Base-by-base conservation (phyloP, 2,797 vertebrate species). In the Sitta carolinensis region DNA sequence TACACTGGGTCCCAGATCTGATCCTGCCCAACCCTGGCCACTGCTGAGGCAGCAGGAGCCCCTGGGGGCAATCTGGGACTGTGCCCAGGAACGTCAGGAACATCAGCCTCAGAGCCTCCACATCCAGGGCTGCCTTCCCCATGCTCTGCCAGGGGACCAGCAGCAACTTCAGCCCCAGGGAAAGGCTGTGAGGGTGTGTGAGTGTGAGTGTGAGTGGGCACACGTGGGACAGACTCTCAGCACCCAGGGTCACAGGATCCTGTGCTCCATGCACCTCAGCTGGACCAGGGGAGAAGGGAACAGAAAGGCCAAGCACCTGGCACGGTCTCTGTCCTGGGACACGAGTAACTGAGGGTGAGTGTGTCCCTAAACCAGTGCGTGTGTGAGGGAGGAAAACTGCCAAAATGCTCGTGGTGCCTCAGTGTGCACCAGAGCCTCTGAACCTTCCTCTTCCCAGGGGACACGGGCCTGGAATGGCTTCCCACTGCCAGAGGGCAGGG, bases 361-460 rank as follows among this genome's bases (percentile, higher is more conserved):
- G 47, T 16, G 22, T 16, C 77, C 8, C 2, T 18, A 29, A 47
- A 47, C 5, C 8, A 32, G 64, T 2, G 2, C 6, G 13, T 27
- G 13, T 27, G 48, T 13, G 5, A 3, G 23, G 40, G 6, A 52
- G 70, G 40, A 83, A 15, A 84, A 13, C 13, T 50, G 43, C 61
- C 32, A 10, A 17, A 76, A 22, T 9, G 30, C 59, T 27, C 4
- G 1, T 0, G 12, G 59, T 5, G 27, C 64, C 54, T 76, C 0
- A 1, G 5, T 2, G 15, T 8, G 45, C 34, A 38, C 51, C 76
- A 36, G n/a, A 11, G 63, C 40, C 63, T 40, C 81, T 52, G 10
- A 26, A 13, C 26, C 74, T 36, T 80, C 32, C n/a, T 40, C n/a
- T 15, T 26, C 48, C 81, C 42, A 22, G 0, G 11, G 59, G 59